Base-by-base conservation (phyloP, 2,797 vertebrate genomes). In the Chaetophractus vellerosus region DNA sequence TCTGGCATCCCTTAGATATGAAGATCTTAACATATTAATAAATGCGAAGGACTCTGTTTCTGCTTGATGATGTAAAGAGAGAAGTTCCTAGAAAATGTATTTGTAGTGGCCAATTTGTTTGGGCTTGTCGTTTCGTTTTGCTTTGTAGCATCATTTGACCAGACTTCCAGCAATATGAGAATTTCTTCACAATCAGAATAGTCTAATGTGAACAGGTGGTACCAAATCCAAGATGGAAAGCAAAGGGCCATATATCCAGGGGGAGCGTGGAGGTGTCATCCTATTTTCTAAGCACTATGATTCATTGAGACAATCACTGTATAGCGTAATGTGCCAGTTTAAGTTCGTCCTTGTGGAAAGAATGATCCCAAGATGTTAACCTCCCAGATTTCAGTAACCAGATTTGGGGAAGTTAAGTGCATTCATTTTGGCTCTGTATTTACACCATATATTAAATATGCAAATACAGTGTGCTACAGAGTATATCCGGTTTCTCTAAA, bases 391-490 rank as follows among this genome's bases (percentile, higher is more conserved):
- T 24, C 9, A 18, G 28, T 69, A 55, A 59, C 55, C 59, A 82
- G 63, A 38, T 15, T 16, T 61, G 31, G n/a, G 26, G 21, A 78
- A 66, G 21, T 36, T 72, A 79, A 57, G 23, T 33, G 26, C 14
- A 26, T 38, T 69, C 33, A 63, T 52, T 74, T 90, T 31, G 38
- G 9, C 24, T 90, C n/a, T 18, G 9, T 71, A 45, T 85, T 80
- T 80, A 83, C 9, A 28, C 41, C 41, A 3, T 45, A 71, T 88
- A 75, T 92, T 76, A 84, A 88, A 66, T 69, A 82, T 50, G 14
- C 38, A 68, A 55, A 55, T 18, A 31, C n/a, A 61, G 4, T 26
- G 38, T n/a, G 28, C n/a, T 71, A 36, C 14, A 68, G 24, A 68
- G 19, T 50, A 64, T 8, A 61, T 80, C 86, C 16, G 69, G 33